phyloP scores from a whole-genome alignment of 2,113 vertebrate species.

The Crypturellus undulatus region DNA sequence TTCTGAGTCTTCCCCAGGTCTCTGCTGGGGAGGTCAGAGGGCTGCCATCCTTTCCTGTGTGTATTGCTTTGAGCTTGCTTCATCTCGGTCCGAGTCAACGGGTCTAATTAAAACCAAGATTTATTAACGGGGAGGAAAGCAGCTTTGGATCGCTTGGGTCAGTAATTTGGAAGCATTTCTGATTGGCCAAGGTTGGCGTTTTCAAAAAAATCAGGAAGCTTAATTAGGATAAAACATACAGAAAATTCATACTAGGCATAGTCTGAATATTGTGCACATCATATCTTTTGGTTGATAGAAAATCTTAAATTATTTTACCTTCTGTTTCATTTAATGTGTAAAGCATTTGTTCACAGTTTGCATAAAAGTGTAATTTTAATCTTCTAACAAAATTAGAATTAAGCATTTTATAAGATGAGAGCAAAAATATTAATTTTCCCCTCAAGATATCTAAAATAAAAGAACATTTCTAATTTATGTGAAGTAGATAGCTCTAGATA shows the following conservation, averaged over 20 bases:
- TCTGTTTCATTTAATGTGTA: neutral
- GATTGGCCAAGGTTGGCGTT: neutral
- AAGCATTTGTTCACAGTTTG: neutral
- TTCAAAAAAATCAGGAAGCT: neutral
- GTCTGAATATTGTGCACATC: neutral
- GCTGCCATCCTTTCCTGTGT: neutral
- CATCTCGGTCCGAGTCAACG: neutral
- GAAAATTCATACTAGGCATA: neutral
- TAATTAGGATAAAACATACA: neutral
- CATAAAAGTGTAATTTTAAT: slow-evolving; percentile 47
- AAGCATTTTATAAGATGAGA: slow-evolving; percentile 38
- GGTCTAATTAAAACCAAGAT: neutral
- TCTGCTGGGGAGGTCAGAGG: neutral
- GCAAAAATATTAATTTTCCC: slow-evolving; percentile 18
- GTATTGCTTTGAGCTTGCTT: neutral
- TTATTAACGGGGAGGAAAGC: neutral
- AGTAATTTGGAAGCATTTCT: slow-evolving; percentile 1
- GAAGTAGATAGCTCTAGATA: neutral
- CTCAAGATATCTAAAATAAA: slow-evolving; percentile 40
- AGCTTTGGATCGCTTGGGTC: neutral
- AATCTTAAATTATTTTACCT: too few species aligned
- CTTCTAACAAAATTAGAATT: slow-evolving; percentile 12
- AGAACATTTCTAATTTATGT: neutral
- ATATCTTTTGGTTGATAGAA: neutral
- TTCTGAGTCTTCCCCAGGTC: neutral